Percentiles rank a stretch among this genome's conserved stretches.
Evolutionary conservation across 1,140 invertebrate genomes (phyloP).

Genomic region (Zeugodacus cucurbitae): DNA sequence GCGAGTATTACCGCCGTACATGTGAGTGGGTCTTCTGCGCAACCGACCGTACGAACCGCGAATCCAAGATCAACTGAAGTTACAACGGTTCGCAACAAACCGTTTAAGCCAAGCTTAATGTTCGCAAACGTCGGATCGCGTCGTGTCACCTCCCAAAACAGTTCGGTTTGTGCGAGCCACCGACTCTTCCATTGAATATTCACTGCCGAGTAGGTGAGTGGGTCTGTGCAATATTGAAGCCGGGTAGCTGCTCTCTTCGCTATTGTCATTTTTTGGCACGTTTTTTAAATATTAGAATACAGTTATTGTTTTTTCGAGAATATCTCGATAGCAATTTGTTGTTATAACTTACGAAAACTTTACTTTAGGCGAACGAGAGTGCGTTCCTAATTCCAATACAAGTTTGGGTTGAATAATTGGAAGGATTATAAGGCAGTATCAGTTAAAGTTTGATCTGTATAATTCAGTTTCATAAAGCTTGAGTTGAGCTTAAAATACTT

Average conservation of each 20-base stretch:
- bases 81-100: neutral
- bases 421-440: too few species aligned
- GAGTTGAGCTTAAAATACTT: too few species aligned
- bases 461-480: too few species aligned
- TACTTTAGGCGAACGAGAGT: too few species aligned
- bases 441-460: too few species aligned
- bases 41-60: neutral
- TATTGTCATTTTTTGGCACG: neutral
- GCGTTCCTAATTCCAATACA: too few species aligned
- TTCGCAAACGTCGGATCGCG: neutral
- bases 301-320: too few species aligned
- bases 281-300: too few species aligned
- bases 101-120: neutral
- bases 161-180: neutral
- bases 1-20: neutral
- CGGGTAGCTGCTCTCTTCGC: neutral
- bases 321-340: too few species aligned
- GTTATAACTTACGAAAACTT: too few species aligned
- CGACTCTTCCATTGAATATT: neutral
- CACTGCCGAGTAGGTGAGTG: neutral
- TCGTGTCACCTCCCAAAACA: neutral
- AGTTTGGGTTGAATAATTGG: too few species aligned
- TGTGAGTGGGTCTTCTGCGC: neutral
- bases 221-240: neutral
- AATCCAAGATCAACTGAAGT: neutral